A percentile compares a stretch with the other conserved stretches of the same genome.
Evolutionary conservation across 2,888 invertebrate genomes (phyloP).

Genomic region (Apamea sordens): DNA sequence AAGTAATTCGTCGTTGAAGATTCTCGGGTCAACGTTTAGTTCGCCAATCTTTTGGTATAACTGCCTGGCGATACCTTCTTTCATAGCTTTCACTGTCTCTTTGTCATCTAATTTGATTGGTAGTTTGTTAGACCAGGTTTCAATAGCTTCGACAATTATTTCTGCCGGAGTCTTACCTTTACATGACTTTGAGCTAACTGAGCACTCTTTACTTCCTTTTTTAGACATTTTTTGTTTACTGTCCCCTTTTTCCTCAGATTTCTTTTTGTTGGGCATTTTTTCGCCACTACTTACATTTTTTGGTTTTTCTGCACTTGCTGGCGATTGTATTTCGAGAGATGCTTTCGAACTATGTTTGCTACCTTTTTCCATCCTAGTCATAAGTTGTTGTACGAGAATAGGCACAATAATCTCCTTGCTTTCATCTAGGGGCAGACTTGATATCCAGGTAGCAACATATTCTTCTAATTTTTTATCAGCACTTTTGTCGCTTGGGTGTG

Average conservation of each 20-base stretch:
- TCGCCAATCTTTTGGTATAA: conserved; percentile 78
- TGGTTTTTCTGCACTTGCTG: background rate
- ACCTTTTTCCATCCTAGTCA: conserved; percentile 73
- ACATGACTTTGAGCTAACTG: background rate
- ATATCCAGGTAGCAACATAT: conserved; percentile 76
- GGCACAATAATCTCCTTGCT: conserved; percentile 68
- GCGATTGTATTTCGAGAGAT: conserved; percentile 10
- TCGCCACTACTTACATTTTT: conserved; percentile 7
- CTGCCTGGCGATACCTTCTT: conserved; percentile 72
- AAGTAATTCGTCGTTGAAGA: conserved; percentile 73
- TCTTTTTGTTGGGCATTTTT: background rate
- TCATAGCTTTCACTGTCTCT: conserved; percentile 63
- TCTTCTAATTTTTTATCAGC: conserved; percentile 67
- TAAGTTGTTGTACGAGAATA: conserved; percentile 74
- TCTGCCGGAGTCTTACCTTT: conserved; percentile 61
- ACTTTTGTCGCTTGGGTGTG: conserved; percentile 56
- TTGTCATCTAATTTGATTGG: conserved; percentile 71
- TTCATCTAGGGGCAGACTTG: conserved; percentile 72
- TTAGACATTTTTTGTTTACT: background rate
- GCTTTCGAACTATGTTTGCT: conserved; percentile 38
- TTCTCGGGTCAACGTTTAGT: conserved; percentile 73
- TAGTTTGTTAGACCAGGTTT: conserved; percentile 77
- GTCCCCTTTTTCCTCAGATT: background rate
- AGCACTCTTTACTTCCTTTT: background rate
- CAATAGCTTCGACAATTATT: conserved; percentile 75